Conservation (phyloP, 2,113 vertebrate genomes). For the Rhadina sibilatrix region DNA sequence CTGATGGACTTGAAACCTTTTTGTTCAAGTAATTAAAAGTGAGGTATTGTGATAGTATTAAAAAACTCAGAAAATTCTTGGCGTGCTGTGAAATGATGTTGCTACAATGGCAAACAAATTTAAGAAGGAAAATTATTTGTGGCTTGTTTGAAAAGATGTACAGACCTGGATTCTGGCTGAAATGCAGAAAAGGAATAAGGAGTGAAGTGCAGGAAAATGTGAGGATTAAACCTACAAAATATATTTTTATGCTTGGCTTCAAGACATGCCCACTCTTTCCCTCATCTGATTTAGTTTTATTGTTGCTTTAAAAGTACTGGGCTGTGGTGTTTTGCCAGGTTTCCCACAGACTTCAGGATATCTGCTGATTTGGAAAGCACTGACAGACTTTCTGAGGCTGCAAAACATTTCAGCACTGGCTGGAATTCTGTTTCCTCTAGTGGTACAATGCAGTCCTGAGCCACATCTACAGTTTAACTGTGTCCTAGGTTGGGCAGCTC, state of each 20-base stretch:
- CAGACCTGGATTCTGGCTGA: background rate
- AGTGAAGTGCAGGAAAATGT: background rate
- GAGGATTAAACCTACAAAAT: background rate
- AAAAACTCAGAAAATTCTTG: slow-evolving; percentile 2
- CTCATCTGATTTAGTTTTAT: background rate
- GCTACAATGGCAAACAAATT: background rate
- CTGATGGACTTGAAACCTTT: slow-evolving; percentile 84
- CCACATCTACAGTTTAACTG: background rate
- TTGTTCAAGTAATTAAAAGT: slow-evolving; percentile 88
- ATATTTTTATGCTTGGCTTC: background rate
- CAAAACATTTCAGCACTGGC: background rate
- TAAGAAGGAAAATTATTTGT: background rate
- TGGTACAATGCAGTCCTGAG: background rate
- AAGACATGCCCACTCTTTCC: background rate
- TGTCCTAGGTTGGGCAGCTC: background rate
- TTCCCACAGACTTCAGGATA: background rate
- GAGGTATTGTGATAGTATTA: slow-evolving; percentile 71
- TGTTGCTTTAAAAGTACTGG: fast-evolving
- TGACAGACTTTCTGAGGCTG: background rate
- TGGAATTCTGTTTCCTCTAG: background rate
- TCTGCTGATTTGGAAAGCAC: background rate
- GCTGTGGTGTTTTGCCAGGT: background rate
- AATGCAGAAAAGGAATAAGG: background rate
- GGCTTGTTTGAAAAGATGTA: background rate
- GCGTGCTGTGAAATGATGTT: background rate